Percentiles rank a stretch among this genome's conserved stretches.
Conservation (phyloP, 2,888 invertebrate genomes). For the Saturnia japonica region DNA sequence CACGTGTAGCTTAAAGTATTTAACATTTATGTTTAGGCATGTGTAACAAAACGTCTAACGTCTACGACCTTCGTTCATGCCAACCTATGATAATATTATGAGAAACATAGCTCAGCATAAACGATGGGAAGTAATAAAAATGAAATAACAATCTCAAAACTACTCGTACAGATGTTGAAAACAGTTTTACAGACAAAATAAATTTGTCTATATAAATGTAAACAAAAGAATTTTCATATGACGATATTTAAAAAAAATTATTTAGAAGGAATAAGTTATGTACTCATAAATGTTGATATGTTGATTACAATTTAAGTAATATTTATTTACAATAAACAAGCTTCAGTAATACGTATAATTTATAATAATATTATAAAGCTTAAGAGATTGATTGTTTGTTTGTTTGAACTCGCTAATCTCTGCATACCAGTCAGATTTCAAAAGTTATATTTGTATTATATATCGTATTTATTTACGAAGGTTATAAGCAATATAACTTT, state of each 20-base stretch:
- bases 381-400: no score
- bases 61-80: background rate
- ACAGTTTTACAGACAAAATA: background rate
- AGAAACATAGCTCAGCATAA: background rate
- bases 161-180: background rate
- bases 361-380: no score
- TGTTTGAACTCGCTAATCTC: no score
- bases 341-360: background rate
- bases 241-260: background rate
- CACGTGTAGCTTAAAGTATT: no score
- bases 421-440: no score
- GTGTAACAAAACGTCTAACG: background rate
- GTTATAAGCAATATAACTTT: no score
- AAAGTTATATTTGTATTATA: no score
- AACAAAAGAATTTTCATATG: background rate
- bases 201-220: background rate
- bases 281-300: no score
- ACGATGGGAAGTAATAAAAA: background rate
- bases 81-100: background rate
- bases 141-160: background rate
- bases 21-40: no score
- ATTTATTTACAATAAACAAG: background rate
- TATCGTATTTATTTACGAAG: no score
- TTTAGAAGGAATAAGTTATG: no score
- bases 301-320: no score